Conservation (phyloP, 2,797 vertebrate species). For the Heterohyrax brucei region DNA sequence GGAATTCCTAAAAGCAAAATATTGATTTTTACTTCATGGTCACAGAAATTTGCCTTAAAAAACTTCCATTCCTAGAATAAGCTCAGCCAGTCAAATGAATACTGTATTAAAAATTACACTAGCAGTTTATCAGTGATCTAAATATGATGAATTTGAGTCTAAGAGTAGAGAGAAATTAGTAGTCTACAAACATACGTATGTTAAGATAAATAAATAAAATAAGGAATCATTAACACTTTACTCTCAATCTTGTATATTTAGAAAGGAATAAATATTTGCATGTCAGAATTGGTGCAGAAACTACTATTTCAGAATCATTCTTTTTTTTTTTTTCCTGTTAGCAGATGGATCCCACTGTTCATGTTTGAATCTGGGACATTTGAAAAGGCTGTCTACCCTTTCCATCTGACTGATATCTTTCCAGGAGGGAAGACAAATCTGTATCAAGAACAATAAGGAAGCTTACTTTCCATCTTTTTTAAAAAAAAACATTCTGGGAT, state of each 20-base stretch:
- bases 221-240: slow-evolving; percentile 42
- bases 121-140: neutral
- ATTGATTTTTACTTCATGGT: slow-evolving; percentile 52
- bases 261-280: slow-evolving; percentile 62
- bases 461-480: slow-evolving; percentile 47
- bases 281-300: slow-evolving; percentile 69
- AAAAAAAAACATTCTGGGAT: slow-evolving; percentile 44
- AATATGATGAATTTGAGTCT: neutral
- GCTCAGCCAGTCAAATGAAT: neutral
- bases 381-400: slow-evolving; percentile 75
- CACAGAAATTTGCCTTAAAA: slow-evolving; percentile 11
- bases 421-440: slow-evolving; percentile 67
- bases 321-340: slow-evolving; percentile 61
- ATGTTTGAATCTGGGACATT: slow-evolving; percentile 77
- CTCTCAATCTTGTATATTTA: slow-evolving; percentile 55
- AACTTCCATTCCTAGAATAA: slow-evolving; percentile 14
- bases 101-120: slow-evolving; percentile 18
- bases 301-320: slow-evolving; percentile 73
- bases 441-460: slow-evolving; percentile 69
- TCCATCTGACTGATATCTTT: slow-evolving; percentile 82
- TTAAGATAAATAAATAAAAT: slow-evolving; percentile 35
- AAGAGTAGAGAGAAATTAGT: slow-evolving; percentile 36
- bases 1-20: slow-evolving; percentile 41
- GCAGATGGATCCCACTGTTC: slow-evolving; percentile 78
- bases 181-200: slow-evolving; percentile 62